A percentile compares a stretch with the other conserved stretches of the same genome.
Conservation (phyloP, 2,797 vertebrate genomes). For the Avahi laniger region DNA sequence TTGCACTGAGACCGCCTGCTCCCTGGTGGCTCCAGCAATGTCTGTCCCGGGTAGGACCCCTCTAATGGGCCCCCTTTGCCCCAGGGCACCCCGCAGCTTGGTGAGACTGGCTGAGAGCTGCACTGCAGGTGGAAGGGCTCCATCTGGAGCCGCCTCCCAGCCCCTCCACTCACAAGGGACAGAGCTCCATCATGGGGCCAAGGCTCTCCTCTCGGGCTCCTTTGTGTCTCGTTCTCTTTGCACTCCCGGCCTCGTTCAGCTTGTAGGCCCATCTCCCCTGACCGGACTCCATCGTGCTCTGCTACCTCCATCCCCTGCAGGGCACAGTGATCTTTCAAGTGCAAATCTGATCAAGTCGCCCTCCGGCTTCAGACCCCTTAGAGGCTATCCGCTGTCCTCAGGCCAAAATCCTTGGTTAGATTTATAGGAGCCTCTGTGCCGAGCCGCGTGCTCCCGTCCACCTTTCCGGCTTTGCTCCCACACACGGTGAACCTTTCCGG, state of each 20-base stretch:
- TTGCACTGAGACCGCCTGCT: rapidly evolving
- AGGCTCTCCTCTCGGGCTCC: background rate
- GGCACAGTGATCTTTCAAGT: too few relatives aligned
- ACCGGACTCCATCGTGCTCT: too few relatives aligned
- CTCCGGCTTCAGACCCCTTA: too few relatives aligned
- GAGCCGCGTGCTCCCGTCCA: rapidly evolving
- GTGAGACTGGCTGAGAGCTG: background rate
- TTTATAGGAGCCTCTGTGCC: too few relatives aligned
- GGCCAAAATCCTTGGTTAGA: rapidly evolving
- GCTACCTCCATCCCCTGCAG: background rate
- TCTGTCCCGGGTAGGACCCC: rapidly evolving
- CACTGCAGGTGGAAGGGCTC: rapidly evolving
- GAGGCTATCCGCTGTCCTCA: rapidly evolving
- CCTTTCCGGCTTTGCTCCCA: too few relatives aligned
- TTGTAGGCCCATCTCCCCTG: background rate
- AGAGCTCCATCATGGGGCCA: rapidly evolving
- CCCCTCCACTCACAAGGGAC: too few relatives aligned
- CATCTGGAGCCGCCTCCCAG: background rate
- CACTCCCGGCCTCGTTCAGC: rapidly evolving
- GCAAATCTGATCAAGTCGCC: background rate
- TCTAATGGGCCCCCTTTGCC: background rate
- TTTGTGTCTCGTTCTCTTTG: background rate
- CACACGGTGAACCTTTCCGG: rapidly evolving
- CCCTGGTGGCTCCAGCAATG: rapidly evolving
- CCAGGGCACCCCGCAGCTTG: too few relatives aligned